Conservation (phyloP, 1,140 invertebrate genomes). For the Myzus persicae region DNA sequence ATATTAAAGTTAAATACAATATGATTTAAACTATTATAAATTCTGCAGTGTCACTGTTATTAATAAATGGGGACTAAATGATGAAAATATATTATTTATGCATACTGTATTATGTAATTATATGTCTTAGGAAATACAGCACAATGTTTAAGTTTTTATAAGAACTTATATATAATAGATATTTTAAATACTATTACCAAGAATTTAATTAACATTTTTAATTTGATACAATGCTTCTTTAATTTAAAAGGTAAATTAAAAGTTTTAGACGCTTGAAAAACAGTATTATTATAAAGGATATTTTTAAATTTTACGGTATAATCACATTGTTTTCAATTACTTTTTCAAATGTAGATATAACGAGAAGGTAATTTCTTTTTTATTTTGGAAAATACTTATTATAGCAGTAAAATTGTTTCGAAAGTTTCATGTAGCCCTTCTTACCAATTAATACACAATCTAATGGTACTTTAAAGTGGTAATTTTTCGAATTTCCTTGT, state of each 20-base stretch:
- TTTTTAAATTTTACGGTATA: background rate
- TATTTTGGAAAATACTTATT: background rate
- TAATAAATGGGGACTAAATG: background rate
- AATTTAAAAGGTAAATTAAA: conserved; percentile 25
- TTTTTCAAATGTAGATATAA: background rate
- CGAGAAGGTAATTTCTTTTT: background rate
- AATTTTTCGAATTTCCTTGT: background rate
- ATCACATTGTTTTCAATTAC: background rate
- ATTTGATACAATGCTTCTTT: background rate
- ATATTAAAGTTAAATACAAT: no score
- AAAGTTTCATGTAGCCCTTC: background rate
- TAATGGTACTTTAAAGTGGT: background rate
- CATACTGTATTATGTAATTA: background rate
- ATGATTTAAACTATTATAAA: no score
- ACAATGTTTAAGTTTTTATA: background rate
- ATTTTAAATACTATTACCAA: background rate
- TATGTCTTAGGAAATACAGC: background rate
- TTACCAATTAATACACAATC: background rate
- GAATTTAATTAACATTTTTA: conserved; percentile 27
- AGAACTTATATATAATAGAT: background rate
- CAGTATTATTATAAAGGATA: background rate
- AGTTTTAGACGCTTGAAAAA: background rate
- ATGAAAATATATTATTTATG: background rate
- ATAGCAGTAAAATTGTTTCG: background rate
- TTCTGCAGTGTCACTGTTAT: background rate